Evolutionary conservation across 2,888 invertebrate genomes (phyloP), one percentile per base, ranked within the genome.

Genomic region (Agrotis ipsilon): DNA sequence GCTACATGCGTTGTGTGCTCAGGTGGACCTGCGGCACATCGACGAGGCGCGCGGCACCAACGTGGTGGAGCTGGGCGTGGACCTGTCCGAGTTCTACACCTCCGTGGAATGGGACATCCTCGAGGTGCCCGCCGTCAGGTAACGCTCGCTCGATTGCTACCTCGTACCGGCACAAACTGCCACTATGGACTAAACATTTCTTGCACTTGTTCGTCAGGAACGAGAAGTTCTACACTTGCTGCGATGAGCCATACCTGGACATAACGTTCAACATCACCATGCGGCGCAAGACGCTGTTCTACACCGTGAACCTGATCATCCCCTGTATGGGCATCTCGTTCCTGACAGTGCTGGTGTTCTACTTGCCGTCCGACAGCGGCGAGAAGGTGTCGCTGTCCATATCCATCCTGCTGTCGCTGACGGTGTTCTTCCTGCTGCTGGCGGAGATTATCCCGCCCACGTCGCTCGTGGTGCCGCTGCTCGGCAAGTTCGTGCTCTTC

Each of bases 41-140:
- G 98, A 99, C 94, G 98, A 99, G 95, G 97, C 97, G 88, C 97
- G 97, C 84, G 98, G 98, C 88, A 98, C 98, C 92, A 98, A 98
- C 94, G 97, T 98, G 79, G 98, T 99, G 85, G 98, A 98, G 90
- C 97, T 98, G 80, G 99, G 99, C 76, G 99, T 99, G 81, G 99
- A 99, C 95, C 97, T 99, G 84, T 98, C 98, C 82, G 99, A 99
- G 96, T 99, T 99, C 96, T 99, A 99, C 96, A 98, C 98, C 95
- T 99, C 99, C 83, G 99, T 99, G 76, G 99, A 99, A 96, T 99
- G 99, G 99, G 99, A 99, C 96, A 99, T 99, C 90, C 97, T 99
- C 80, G 98, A 98, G 96, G 99, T 99, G 91, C 98, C 98, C 86
- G 98, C 98, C 83, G 98, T 98, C 85, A 97, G 98, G 98, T 98